Base-by-base conservation (phyloP, 2,888 invertebrate species). In the Resseliella maxima region DNA sequence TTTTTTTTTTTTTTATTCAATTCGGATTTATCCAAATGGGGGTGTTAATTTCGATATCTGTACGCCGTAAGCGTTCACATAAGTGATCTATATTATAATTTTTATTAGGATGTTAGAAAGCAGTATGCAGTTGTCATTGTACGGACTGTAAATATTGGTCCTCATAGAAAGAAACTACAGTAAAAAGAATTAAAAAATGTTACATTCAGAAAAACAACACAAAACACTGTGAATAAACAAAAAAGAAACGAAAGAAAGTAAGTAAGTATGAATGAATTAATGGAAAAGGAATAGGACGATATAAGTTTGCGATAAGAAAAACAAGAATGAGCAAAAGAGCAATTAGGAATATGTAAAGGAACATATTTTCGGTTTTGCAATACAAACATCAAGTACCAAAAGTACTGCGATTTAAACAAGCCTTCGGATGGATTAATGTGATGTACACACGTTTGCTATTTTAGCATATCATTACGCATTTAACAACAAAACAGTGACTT, bases 111-210 rank as follows among this genome's bases (percentile, higher is more conserved):
- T 24, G 15, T 8, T 0, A 35, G 12, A 35, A 72, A 72, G 31
- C 46, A 50, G 18, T 27, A 72, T 31, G 15, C 72, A 59, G 27
- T 59, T 72, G 72, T 31, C 50, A 21, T 50, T 50, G 72, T 72
- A n/a, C n/a, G n/a, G 72, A 72, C 72, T 31, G 31, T 35, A 31
- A n/a, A 72, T 31, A 72, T 72, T 10, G 72, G 31, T 72, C 31
- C 72, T 35, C n/a, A 31, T 15, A 72, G 72, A 72, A 72, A 31
- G 72, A 35, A 72, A 72, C 59, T 59, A 2, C 31, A 35, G 31
- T 35, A 18, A 72, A 31, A 72, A 72, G 72, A 72, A 72, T 72
- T 72, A 72, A 72, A 72, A 72, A 72, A n/a, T n/a, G 72, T 72
- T 27, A 59, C 5, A 59, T 31, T 3, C 35, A 12, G 3, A 15